Evolutionary conservation across 1,140 invertebrate genomes (phyloP), one percentile per base, ranked within the genome.

Genomic region (Panonychus citri): DNA sequence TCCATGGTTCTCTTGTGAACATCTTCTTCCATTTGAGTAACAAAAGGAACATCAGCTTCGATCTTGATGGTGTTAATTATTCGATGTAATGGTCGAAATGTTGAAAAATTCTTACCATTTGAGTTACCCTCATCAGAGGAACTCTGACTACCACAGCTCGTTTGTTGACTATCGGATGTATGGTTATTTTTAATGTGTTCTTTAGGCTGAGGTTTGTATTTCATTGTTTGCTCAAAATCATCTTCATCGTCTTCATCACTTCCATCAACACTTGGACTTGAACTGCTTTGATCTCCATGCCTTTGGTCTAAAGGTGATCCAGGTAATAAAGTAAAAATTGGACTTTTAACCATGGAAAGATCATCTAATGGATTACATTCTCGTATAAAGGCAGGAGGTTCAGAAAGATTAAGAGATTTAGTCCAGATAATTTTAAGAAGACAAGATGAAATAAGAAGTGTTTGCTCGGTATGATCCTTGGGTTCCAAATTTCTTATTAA

Each of bases 381-480:
- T 21, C 19, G n/a, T 13, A 19, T 39, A 19, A 46, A 46, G 10
- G 40, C 10, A 49, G 54, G 13, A 8, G 56, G 34, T 46, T 53
- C 49, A 42, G 10, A 19, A 53, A 57, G 58, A 48, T 52, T 53
- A 8, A 52, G 24, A n/a, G 56, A 53, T n/a, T 81, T 78, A 5
- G 81, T 81, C 87, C 87, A 90, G 65, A 90, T 80, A 62, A 83
- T 80, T 65, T 89, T 87, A 48, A 85, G 85, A 39, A 93, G 66
- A 7, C 85, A 82, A 2, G 85, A 90, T 1, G 85, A 82, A 54
- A 91, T 72, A 66, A 83, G 85, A 48, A 91, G 73, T 61, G 85
- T 93, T 78, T 90, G 87, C 71, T 93, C 88, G 1, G 83, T 90
- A 65, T 93, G 87, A 61, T 88, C 82, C 62, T 84, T 83, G 0